Percentiles rank a stretch among this genome's conserved stretches.
Evolutionary conservation across 2,888 invertebrate species (phyloP).

Genomic region (Meloe dianella): DNA sequence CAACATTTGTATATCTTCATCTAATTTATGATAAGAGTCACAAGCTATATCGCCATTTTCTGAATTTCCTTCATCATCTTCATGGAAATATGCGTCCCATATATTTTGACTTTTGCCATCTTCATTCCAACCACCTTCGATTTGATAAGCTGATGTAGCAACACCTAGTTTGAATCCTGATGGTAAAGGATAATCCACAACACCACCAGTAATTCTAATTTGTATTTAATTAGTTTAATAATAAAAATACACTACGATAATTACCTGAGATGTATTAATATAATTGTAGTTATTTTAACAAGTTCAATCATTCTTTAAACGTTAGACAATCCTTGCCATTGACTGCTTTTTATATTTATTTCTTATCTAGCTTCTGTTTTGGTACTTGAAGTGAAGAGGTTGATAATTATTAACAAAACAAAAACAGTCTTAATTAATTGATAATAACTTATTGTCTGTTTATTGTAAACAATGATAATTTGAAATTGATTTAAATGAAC

Average conservation of each 20-base stretch:
- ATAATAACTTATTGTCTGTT: too few species aligned
- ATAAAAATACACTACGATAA: not conserved
- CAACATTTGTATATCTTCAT: constrained; percentile 69
- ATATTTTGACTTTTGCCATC: constrained; percentile 45
- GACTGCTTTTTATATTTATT: not conserved
- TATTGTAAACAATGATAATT: too few species aligned
- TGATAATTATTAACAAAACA: not conserved
- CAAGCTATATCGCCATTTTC: constrained; percentile 70
- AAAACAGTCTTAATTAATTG: too few species aligned
- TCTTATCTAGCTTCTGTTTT: not conserved
- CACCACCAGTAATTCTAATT: not conserved
- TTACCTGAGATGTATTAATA: not conserved
- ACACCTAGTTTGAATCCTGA: constrained; percentile 41
- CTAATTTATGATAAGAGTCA: constrained; percentile 71
- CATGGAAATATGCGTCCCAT: constrained; percentile 34
- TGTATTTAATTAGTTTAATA: not conserved
- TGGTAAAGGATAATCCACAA: constrained; percentile 30
- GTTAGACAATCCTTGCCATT: not conserved
- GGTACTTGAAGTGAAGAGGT: not conserved
- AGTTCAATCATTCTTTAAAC: not conserved
- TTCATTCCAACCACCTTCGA: constrained; percentile 47
- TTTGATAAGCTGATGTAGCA: constrained; percentile 50
- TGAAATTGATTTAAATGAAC: too few species aligned
- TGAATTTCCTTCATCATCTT: constrained; percentile 10
- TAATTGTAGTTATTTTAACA: not conserved